Evolutionary conservation across 1,140 invertebrate species (phyloP), one percentile per base, ranked within the genome.

Genomic region (Drosophila repletoides): DNA sequence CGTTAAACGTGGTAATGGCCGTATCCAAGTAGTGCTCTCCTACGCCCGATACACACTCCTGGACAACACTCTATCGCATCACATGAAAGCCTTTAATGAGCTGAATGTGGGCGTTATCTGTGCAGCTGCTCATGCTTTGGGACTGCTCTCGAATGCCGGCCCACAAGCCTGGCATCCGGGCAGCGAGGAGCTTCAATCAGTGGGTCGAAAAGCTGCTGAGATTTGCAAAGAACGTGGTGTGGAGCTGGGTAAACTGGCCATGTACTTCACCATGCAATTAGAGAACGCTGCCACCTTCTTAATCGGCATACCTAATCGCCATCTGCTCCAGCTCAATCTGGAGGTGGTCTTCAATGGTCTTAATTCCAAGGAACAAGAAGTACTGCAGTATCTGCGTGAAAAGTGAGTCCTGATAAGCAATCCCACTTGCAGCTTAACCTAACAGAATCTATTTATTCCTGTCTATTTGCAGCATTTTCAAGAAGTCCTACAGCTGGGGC

Each of bases 161-260:
- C 94, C 96, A 2, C 95, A 93, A 48, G 53, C 76, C 1, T 98
- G 97, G 97, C 97, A 98, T 91, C 95, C 96, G 9, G 96, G 95
- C 1, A 90, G 90, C n/a, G 88, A 94, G 3, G 90, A 94, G 24
- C 92, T 95, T 0, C 96, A 95, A 89, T 88, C 92, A 6, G 81
- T 93, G 41, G 95, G 94, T 80, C 80, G 73, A 33, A 84, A 92
- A 61, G 94, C 93, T 5, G 91, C 91, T 1, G 90, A 93, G 17
- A 93, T 92, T 71, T 96, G 95, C 84, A 93, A 93, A 90, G 93
- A 94, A 87, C 72, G 93, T 17, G 91, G 93, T 36, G 92, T 95
- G 0, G 94, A 96, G 89, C 76, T 96, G 2, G 94, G 93, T 2
- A 94, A 93, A 90, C 81, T 97, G 31, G 95, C 95, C 22, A 90